Conservation (phyloP, 2,113 vertebrate genomes). For the Gnathonemus longibarbis region DNA sequence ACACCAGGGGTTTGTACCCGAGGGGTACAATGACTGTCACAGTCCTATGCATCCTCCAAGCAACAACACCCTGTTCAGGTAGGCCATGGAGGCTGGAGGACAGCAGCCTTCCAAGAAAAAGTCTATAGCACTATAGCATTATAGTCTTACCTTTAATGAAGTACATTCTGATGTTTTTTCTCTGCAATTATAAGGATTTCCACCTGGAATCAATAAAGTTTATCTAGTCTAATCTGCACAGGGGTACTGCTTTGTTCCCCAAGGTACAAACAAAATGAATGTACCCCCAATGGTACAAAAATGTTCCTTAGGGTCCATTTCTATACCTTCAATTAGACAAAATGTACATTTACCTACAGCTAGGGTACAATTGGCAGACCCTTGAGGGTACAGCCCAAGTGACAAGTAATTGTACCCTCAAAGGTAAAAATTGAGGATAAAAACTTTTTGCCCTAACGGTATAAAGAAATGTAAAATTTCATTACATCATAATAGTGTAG, state of each 20-base stretch:
- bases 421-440: background rate
- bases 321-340: background rate
- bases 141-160: background rate
- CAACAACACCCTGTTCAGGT: constrained; percentile 84
- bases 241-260: background rate
- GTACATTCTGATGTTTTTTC: background rate
- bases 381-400: background rate
- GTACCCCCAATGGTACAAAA: background rate
- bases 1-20: constrained; percentile 69
- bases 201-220: background rate
- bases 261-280: background rate
- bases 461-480: background rate
- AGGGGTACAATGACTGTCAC: constrained; percentile 72
- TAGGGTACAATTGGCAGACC: background rate
- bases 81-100: constrained; percentile 28
- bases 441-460: background rate
- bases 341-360: background rate
- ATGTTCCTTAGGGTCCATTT: background rate
- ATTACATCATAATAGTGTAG: background rate
- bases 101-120: background rate
- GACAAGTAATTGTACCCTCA: background rate
- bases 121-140: too few species aligned
- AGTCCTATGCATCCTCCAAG: constrained; percentile 44
- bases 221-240: background rate
- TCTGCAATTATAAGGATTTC: background rate